These are phyloP conservation scores for Styela clava DNA, from an alignment of 23 tunicate genomes.

Conservation along the genomic window DNA sequence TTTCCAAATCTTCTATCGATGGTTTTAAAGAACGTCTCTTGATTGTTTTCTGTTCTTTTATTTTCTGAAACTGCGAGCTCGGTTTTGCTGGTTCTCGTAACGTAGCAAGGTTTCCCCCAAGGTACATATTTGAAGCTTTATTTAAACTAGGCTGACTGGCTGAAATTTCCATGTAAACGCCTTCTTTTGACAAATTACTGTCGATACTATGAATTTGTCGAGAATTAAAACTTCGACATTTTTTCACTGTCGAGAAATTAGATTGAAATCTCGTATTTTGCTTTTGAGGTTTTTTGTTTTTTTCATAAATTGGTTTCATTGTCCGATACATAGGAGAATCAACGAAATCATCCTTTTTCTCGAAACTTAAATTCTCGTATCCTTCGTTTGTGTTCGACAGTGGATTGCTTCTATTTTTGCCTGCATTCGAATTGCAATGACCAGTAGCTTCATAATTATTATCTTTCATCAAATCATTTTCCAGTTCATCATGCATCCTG, in stretches of 20 bases:
- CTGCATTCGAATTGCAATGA: neutral
- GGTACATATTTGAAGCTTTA: neutral
- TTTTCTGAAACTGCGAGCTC: neutral
- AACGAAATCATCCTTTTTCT: neutral
- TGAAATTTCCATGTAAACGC: neutral
- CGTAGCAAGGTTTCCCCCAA: neutral
- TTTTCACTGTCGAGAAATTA: neutral
- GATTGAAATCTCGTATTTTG: neutral
- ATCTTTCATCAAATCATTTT: slow-evolving; percentile 5
- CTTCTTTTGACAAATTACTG: neutral
- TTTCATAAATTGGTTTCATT: neutral
- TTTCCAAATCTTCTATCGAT: slow-evolving; percentile 6
- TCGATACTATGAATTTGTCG: neutral
- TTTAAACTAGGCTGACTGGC: neutral
- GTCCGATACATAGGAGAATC: neutral
- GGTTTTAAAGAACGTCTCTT: neutral
- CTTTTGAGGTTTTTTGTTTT: neutral
- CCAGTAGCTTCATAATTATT: neutral
- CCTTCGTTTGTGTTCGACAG: neutral
- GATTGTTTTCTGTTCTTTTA: neutral
- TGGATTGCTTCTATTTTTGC: neutral
- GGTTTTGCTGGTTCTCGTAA: too few species aligned
- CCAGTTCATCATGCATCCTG: slow-evolving; percentile 9
- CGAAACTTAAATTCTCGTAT: neutral
- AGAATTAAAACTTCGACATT: neutral